Evolutionary conservation across 2,888 invertebrate species (phyloP).

Genomic region (Tinea trinotella): DNA sequence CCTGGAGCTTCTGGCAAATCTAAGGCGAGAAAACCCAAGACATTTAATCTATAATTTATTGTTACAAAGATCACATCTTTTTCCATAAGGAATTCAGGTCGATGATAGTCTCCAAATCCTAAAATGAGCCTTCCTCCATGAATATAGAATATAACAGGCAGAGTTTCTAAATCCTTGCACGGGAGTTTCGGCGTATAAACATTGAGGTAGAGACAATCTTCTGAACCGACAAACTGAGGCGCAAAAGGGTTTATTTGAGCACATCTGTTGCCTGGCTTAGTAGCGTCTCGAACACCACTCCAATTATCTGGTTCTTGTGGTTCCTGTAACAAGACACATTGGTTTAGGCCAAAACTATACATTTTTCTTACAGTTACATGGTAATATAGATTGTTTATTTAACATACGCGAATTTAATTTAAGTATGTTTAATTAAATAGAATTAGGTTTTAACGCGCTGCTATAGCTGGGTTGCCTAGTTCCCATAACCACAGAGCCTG

Average conservation of each 20-base stretch:
- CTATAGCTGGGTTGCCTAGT: too few species aligned
- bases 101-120: constrained; percentile 65
- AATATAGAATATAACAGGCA: constrained; percentile 70
- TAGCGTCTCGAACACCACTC: constrained; percentile 46
- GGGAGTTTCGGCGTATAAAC: constrained; percentile 75
- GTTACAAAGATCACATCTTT: constrained; percentile 52
- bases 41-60: constrained; percentile 48
- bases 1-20: constrained; percentile 52
- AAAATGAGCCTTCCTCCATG: constrained; percentile 71
- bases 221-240: constrained; percentile 59
- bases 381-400: too few species aligned
- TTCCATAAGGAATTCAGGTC: constrained; percentile 48
- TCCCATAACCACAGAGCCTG: too few species aligned
- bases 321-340: constrained; percentile 34
- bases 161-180: constrained; percentile 35
- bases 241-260: constrained; percentile 58
- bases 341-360: too few species aligned
- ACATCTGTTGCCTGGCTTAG: constrained; percentile 51
- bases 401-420: not conserved
- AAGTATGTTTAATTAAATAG: too few species aligned
- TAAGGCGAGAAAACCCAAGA: constrained; percentile 51
- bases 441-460: too few species aligned
- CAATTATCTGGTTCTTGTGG: constrained; percentile 43
- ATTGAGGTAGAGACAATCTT: constrained; percentile 80
- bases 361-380: too few species aligned